Base-by-base conservation (phyloP, 2,797 vertebrate species). In the Manis javanica region DNA sequence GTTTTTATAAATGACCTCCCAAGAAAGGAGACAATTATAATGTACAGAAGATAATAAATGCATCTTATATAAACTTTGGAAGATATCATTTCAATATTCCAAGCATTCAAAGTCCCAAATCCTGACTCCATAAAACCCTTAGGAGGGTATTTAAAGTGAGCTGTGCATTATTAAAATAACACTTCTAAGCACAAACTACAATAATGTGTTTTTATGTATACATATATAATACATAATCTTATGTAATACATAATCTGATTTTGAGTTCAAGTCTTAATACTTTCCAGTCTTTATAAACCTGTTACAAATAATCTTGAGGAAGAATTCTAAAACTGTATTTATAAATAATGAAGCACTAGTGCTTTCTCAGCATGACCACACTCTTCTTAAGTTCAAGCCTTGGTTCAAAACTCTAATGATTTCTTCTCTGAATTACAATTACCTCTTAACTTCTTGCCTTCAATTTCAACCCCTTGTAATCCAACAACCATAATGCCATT, bases 121-220 rank as follows among this genome's bases (percentile, higher is more conserved):
- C 5, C 29, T 95, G 69, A 75, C 46, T 63, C 68, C 23, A 21
- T 29, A 91, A 95, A 79, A 94, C 82, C 39, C 23, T 49, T 57
- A 87, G 26, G 24, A 12, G 71, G 37, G 91, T 57, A 93, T 55
- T 59, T 82, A 74, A 89, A 69, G 55, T 42, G 42, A 90, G 23
- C 1, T 66, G 3, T 37, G 95, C 86, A 51, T 95, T 93, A 91
- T 86, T 86, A 59, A 77, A 92, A 91, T 31, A 66, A 87, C 42
- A 72, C 23, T 74, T 84, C 77, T 66, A 91, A 42, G 34, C 14
- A 85, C 46, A 94, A 86, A 82, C 39, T 64, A 61, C 5, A 81
- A 85, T 7, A 72, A 69, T 64, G 71, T 2, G 79, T 46, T 90
- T 83, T 69, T 66, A 66, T 87, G 57, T 34, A 72, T 59, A 79